These are phyloP conservation scores for Lissocephala sabroskyi DNA, from an alignment of 2,888 invertebrate genomes.

Conservation along the genomic window DNA sequence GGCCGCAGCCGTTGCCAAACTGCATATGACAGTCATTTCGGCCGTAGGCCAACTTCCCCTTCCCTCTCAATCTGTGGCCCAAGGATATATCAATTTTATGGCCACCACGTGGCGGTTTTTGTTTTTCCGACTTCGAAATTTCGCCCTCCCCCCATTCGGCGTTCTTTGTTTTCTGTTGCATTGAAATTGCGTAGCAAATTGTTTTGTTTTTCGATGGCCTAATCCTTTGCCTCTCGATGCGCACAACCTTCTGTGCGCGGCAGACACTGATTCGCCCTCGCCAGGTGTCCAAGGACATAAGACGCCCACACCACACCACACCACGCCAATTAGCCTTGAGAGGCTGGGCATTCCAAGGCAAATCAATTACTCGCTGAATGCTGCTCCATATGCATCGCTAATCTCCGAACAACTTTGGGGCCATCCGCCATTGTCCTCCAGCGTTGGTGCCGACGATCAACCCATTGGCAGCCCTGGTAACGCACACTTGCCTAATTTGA, in stretches of 20 bases:
- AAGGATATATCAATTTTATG: constrained; percentile 63
- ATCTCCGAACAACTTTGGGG: too few relatives aligned
- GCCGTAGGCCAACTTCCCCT: constrained; percentile 11
- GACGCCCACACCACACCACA: constrained; percentile 8
- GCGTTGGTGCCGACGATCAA: background rate
- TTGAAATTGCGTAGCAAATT: constrained; percentile 45
- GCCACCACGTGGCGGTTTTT: constrained; percentile 40
- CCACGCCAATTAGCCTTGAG: constrained; percentile 8
- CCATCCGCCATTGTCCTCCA: background rate
- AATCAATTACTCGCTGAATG: constrained; percentile 44
- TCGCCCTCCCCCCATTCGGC: too few relatives aligned
- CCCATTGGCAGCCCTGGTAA: constrained; percentile 36
- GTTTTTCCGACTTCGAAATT: constrained; percentile 8
- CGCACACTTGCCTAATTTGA: constrained; percentile 71
- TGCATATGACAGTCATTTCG: background rate
- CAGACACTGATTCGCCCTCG: background rate
- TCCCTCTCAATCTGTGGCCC: constrained; percentile 32
- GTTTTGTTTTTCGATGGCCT: constrained; percentile 22
- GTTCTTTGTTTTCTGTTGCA: constrained; percentile 28
- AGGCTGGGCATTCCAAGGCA: constrained; percentile 26
- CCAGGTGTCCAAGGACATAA: constrained; percentile 40
- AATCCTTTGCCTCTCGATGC: constrained; percentile 36
- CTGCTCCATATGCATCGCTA: background rate
- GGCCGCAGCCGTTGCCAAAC: background rate
- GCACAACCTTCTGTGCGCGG: constrained; percentile 19